Base-by-base conservation (phyloP, 2,797 vertebrate genomes). In the Lindbergichthys nudifrons region DNA sequence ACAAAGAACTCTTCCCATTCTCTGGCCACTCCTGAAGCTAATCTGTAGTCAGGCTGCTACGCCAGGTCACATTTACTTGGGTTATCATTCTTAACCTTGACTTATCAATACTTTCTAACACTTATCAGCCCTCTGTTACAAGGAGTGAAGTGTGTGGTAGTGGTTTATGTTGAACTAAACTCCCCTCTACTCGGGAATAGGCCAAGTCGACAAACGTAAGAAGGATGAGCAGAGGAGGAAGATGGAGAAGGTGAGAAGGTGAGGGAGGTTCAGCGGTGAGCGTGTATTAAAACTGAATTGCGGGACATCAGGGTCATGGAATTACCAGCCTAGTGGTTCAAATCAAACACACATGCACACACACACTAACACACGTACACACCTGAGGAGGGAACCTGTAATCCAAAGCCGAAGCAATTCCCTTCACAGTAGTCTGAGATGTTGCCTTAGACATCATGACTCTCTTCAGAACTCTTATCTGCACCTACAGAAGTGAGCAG, bases 351-450 rank as follows among this genome's bases (percentile, higher is more conserved):
- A 51, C 7, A 23, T 46, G 4, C 26, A 5, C 26, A 26, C 26
- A 5, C 4, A 70, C 58, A 71, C 58, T 14, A 13, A 26, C 50
- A 61, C 47, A 75, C 15, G 48, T 26, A 64, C 46, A 65, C 42
- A 63, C 58, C 18, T 1, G 9, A 63, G 15, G 18, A 43, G 30
- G 32, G 23, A 52, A 23, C 23, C 65, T 75, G 19, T 72, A 52
- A 83, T 80, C 69, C 48, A 61, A 75, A 79, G 36, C 47, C 11
- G 2, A 73, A 67, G 61, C 48, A 75, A 78, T 83, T 76, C 30
- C 70, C 61, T 45, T 32, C 43, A 70, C 73, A 77, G 54, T 66
- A 66, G 10, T n/a, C 36, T 52, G 32, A 79, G 14, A 69, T 56
- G 41, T 66, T 43, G 5, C 65, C 76, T 77, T 70, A 68, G 45